These are phyloP conservation scores for Puffinus mauretanicus DNA, from an alignment of 2,113 vertebrate genomes.

Conservation along the genomic window DNA sequence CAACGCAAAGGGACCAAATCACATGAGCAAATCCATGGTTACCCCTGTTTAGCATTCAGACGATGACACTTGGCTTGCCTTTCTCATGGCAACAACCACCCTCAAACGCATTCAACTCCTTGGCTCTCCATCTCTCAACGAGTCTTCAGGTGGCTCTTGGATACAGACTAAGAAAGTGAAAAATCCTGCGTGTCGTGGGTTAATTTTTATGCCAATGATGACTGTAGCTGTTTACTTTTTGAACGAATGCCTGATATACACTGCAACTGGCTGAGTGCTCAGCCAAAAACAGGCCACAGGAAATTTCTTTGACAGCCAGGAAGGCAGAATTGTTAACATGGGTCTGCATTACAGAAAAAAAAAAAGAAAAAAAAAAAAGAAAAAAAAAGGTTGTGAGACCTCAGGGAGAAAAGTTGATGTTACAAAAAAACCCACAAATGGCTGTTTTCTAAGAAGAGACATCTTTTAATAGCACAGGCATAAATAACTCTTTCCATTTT, in stretches of 20 bases:
- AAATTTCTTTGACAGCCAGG: conserved; percentile 39
- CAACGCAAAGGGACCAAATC: background rate
- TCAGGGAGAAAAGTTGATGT: background rate
- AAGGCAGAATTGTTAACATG: conserved; percentile 21
- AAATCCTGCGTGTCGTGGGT: fast-evolving
- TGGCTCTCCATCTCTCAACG: background rate
- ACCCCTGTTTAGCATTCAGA: conserved; percentile 48
- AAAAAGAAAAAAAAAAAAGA: background rate
- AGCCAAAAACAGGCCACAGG: conserved; percentile 30
- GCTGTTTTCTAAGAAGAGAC: conserved; percentile 47
- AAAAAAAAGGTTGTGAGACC: background rate
- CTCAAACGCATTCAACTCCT: background rate
- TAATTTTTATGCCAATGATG: background rate
- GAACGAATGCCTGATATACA: conserved; percentile 15
- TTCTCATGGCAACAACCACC: background rate
- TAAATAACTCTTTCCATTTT: conserved; percentile 55
- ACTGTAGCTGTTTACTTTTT: conserved; percentile 16
- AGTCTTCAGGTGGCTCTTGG: background rate
- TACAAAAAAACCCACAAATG: background rate
- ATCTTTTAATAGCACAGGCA: conserved; percentile 43
- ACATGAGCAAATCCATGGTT: conserved; percentile 46
- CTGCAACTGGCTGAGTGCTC: background rate
- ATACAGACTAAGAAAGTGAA: background rate
- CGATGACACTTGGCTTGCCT: background rate
- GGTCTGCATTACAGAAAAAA: background rate